Conservation (phyloP, 2,888 invertebrate genomes). For the Myathropa florea region DNA sequence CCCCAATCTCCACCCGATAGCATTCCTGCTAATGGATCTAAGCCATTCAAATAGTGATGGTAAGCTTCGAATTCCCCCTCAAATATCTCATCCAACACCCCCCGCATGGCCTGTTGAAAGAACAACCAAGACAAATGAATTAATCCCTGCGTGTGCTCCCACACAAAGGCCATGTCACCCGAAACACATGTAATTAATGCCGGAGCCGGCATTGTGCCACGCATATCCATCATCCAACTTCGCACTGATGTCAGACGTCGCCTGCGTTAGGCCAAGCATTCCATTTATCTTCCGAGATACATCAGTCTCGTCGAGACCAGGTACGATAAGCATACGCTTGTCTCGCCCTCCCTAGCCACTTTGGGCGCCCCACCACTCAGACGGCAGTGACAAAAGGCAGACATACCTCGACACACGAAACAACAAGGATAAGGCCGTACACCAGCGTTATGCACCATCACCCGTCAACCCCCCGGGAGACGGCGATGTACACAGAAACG, state of each 20-base stretch:
- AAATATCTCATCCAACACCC: not conserved
- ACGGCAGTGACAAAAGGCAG: constrained; percentile 23
- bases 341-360: constrained; percentile 6
- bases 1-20: not conserved
- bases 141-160: not conserved
- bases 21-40: not conserved
- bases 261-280: constrained; percentile 42
- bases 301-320: constrained; percentile 13
- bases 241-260: constrained; percentile 54
- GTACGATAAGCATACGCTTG: constrained; percentile 49
- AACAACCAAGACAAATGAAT: constrained; percentile 19
- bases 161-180: not conserved
- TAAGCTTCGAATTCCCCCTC: not conserved
- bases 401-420: not conserved
- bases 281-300: constrained; percentile 45
- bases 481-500: not conserved
- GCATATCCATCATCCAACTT: constrained; percentile 51
- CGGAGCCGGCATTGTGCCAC: constrained; percentile 32
- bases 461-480: not conserved
- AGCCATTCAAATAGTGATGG: not conserved
- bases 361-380: constrained; percentile 14
- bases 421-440: constrained; percentile 17
- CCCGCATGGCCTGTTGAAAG: not conserved
- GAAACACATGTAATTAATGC: constrained; percentile 54
- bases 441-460: not conserved